phyloP scores from a whole-genome alignment of 2,888 invertebrate species.

The Cheiracanthium punctorium region DNA sequence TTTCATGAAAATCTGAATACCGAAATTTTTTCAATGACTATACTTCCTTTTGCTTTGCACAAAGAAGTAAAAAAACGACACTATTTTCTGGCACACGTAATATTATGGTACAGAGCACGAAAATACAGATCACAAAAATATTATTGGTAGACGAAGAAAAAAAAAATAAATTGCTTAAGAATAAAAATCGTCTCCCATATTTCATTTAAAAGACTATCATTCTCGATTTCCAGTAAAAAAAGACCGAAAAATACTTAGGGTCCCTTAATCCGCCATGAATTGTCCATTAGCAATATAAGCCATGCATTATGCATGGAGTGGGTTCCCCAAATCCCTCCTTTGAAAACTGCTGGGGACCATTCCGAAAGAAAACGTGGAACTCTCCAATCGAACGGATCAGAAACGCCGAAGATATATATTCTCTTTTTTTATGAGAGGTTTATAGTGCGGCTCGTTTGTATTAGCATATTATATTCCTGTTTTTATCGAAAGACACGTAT shows the following conservation, averaged over 20 bases:
- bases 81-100: too few species aligned
- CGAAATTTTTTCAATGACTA: too few species aligned
- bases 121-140: too few species aligned
- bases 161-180: too few species aligned
- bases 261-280: background rate
- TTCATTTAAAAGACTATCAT: background rate
- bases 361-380: background rate
- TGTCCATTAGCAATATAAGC: background rate
- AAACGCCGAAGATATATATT: slow-evolving; percentile 3
- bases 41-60: too few species aligned
- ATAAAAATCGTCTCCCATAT: background rate
- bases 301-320: slow-evolving; percentile 3
- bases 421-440: background rate
- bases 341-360: background rate
- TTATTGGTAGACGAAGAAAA: too few species aligned
- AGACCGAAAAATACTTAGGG: background rate
- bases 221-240: background rate
- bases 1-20: too few species aligned
- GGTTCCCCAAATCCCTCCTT: background rate
- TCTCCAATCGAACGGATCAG: background rate
- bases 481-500: background rate
- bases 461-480: background rate
- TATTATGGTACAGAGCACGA: too few species aligned
- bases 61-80: too few species aligned
- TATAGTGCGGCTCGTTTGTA: background rate